A percentile compares a stretch with the other conserved stretches of the same genome.
phyloP scores from a whole-genome alignment of 2,888 invertebrate species.

The Allygus modestus region DNA sequence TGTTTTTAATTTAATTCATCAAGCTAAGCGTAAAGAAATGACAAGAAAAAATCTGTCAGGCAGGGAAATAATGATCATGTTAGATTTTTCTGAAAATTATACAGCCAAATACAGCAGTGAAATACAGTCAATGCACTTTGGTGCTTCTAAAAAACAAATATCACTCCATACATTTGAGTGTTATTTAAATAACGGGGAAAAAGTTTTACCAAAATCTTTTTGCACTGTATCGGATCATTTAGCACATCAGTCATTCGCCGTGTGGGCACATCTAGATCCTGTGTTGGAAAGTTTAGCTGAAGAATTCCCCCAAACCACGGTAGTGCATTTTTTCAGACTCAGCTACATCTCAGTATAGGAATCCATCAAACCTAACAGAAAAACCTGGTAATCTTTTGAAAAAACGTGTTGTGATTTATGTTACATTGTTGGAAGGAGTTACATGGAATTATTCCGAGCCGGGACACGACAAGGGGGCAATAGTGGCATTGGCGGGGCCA shows the following conservation, averaged over 20 bases:
- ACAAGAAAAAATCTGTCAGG: neutral
- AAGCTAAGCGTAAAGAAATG: neutral
- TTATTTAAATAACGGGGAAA: slow-evolving; percentile 16
- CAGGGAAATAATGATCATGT: neutral
- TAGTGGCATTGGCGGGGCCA: slow-evolving; percentile 3
- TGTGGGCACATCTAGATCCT: slow-evolving; percentile 46
- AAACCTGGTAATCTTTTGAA: neutral
- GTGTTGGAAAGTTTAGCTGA: neutral
- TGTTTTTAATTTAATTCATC: neutral
- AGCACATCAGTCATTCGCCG: neutral
- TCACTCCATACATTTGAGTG: slow-evolving; percentile 12
- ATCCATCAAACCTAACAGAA: slow-evolving; percentile 4
- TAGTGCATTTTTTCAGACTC: neutral
- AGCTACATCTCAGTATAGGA: slow-evolving; percentile 21
- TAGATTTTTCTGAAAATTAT: slow-evolving; percentile 39
- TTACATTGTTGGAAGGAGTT: slow-evolving; percentile 4
- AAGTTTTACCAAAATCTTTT: neutral
- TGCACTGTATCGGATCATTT: slow-evolving; percentile 46
- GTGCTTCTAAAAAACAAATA: slow-evolving; percentile 45
- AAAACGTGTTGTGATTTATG: neutral
- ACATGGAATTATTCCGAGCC: slow-evolving; percentile 12
- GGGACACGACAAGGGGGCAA: slow-evolving; percentile 33
- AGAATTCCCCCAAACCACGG: slow-evolving; percentile 2
- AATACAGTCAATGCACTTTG: slow-evolving; percentile 41
- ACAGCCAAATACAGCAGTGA: neutral